These are phyloP conservation scores for Anguilla obscura DNA, from an alignment of 2,797 vertebrate species.

Conservation along the genomic window DNA sequence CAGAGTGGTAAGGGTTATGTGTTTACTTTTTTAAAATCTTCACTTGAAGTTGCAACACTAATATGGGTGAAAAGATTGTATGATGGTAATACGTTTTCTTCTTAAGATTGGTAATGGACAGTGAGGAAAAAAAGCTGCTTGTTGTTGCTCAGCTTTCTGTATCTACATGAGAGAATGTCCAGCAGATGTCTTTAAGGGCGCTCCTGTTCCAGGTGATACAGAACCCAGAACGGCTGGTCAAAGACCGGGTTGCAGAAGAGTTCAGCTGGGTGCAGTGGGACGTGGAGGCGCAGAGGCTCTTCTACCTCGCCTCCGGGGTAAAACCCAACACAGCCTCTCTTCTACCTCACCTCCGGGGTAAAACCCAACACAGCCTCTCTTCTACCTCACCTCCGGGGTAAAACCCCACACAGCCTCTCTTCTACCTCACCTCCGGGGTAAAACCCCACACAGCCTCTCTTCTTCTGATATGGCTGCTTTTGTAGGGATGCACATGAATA, in stretches of 20 bases:
- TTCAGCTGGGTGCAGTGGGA: slow-evolving; percentile 94
- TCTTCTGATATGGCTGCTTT: neutral
- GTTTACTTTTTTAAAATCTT: neutral
- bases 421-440: slow-evolving; percentile 71
- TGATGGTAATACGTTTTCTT: neutral
- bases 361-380: slow-evolving; percentile 27
- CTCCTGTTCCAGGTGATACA: slow-evolving; percentile 77
- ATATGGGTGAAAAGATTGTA: neutral
- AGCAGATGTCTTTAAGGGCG: neutral
- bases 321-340: slow-evolving; percentile 27
- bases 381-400: slow-evolving; percentile 71
- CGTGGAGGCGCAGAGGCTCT: slow-evolving; percentile 83
- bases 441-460: slow-evolving; percentile 27
- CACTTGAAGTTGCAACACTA: neutral
- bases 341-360: slow-evolving; percentile 71
- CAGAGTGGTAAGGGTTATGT: slow-evolving; percentile 73
- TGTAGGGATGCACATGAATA: neutral
- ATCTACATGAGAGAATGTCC: neutral
- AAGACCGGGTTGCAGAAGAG: slow-evolving; percentile 84
- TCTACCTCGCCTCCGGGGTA: slow-evolving; percentile 82
- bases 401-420: slow-evolving; percentile 27
- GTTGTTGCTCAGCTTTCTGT: neutral
- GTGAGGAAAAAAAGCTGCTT: neutral
- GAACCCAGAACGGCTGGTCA: slow-evolving; percentile 77
- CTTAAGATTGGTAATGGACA: neutral